These are phyloP conservation scores for Planococcus citri DNA, from an alignment of 1,140 invertebrate species.

Conservation along the genomic window DNA sequence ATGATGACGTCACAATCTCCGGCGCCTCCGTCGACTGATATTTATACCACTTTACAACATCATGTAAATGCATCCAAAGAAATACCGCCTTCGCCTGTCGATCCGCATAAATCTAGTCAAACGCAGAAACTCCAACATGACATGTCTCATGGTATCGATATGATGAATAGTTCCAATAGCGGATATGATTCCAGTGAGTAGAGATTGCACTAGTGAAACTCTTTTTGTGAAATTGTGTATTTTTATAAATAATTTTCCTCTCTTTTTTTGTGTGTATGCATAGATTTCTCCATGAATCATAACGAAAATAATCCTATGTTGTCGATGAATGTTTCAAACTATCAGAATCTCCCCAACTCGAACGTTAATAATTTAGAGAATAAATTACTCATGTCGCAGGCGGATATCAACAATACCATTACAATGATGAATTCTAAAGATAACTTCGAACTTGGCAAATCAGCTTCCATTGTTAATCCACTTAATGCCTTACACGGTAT, in stretches of 20 bases:
- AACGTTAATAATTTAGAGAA: not conserved
- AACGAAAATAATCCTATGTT: not conserved
- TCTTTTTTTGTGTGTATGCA: not conserved
- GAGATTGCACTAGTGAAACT: not conserved
- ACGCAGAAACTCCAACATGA: not conserved
- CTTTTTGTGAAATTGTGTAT: not conserved
- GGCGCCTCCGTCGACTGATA: not conserved
- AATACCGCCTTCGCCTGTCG: not conserved
- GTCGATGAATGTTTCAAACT: not conserved
- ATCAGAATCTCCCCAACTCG: not conserved
- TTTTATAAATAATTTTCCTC: not conserved
- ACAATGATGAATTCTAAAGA: slow-evolving; percentile 2
- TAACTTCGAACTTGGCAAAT: not conserved
- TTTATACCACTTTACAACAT: not conserved
- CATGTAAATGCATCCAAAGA: not conserved
- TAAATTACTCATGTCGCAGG: not conserved
- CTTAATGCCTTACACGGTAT: not conserved
- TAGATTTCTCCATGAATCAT: not conserved
- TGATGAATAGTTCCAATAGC: slow-evolving; percentile 2
- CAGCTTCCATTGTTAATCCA: not conserved
- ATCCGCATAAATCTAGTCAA: not conserved
- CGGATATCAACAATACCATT: not conserved
- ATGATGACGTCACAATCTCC: not conserved
- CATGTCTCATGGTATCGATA: not conserved
- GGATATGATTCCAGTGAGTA: not conserved